phyloP scores from a whole-genome alignment of 2,888 invertebrate genomes.

The Pelosia muscerda region DNA sequence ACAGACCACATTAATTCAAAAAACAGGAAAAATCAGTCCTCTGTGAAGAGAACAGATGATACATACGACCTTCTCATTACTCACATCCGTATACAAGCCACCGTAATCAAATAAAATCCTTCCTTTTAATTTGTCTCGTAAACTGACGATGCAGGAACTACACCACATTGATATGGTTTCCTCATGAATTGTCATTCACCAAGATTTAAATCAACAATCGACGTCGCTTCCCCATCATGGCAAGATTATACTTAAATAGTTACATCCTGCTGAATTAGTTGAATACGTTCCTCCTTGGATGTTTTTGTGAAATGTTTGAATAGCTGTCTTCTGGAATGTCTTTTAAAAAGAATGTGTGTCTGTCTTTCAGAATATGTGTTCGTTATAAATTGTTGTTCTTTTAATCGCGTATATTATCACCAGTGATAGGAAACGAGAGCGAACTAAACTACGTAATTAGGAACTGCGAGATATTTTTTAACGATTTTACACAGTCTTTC shows the following conservation, averaged over 20 bases:
- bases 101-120: slow-evolving; percentile 1
- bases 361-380: too few relatives aligned
- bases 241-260: background rate
- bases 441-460: too few relatives aligned
- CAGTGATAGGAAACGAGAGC: background rate
- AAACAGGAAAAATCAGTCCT: background rate
- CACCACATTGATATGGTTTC: background rate
- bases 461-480: too few relatives aligned
- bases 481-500: too few relatives aligned
- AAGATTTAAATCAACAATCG: background rate
- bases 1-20: too few relatives aligned
- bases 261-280: background rate
- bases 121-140: background rate
- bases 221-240: background rate
- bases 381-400: background rate
- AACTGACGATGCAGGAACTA: background rate
- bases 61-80: background rate
- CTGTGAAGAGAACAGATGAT: background rate
- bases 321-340: too few relatives aligned
- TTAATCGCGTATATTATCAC: background rate
- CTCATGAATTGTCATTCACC: background rate
- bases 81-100: background rate
- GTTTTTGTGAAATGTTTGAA: too few relatives aligned
- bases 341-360: too few relatives aligned
- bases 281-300: background rate